Conservation (phyloP, 2,888 invertebrate species). For the Orthonychiurus folsomi region DNA sequence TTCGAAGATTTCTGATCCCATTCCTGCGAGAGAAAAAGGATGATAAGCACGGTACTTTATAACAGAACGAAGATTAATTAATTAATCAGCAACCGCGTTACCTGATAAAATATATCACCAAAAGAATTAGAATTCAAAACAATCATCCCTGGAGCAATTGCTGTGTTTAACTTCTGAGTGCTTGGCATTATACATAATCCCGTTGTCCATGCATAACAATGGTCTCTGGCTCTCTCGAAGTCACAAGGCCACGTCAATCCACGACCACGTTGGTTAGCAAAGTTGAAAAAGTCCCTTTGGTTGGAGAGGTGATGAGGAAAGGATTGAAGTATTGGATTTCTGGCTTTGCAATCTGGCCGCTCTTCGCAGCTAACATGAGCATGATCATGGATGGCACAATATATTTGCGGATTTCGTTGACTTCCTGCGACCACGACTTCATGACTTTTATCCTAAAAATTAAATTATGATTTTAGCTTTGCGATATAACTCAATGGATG, state of each 20-base stretch:
- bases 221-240: slow-evolving; percentile 15
- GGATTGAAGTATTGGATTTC: slow-evolving; percentile 30
- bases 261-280: slow-evolving; percentile 11
- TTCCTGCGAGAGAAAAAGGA: slow-evolving; percentile 24
- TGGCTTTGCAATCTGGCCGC: slow-evolving; percentile 23
- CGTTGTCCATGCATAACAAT: slow-evolving; percentile 35
- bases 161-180: neutral
- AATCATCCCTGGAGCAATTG: slow-evolving; percentile 18
- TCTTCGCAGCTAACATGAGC: slow-evolving; percentile 26
- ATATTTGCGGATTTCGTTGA: slow-evolving; percentile 27
- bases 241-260: slow-evolving; percentile 22
- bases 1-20: slow-evolving; percentile 25
- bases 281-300: slow-evolving; percentile 23
- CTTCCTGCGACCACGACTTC: slow-evolving; percentile 32
- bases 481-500: too few species aligned
- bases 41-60: too few species aligned
- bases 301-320: slow-evolving; percentile 33
- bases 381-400: slow-evolving; percentile 27
- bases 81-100: too few species aligned
- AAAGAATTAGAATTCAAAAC: slow-evolving; percentile 28
- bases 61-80: too few species aligned
- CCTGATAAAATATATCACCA: slow-evolving; percentile 39
- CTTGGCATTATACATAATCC: slow-evolving; percentile 23
- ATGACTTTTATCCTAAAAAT: slow-evolving; percentile 25
- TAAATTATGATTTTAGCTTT: slow-evolving; percentile 9